Conservation (phyloP, 2,797 vertebrate genomes). For the Loris lydekkerianus region DNA sequence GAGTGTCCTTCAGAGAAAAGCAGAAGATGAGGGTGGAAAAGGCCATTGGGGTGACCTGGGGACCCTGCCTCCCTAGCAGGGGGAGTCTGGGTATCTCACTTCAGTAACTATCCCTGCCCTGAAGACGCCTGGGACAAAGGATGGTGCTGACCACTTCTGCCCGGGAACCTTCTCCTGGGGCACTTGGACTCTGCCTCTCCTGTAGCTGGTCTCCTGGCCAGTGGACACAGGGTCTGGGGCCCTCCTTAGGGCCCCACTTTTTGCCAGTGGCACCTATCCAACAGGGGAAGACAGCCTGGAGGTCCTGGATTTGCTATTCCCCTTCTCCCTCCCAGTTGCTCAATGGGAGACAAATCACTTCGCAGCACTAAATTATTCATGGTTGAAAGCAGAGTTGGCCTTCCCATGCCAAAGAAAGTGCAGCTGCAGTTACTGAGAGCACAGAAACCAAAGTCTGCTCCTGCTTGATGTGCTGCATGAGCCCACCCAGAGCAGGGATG, state of each 20-base stretch:
- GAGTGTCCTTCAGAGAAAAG: conserved; percentile 91
- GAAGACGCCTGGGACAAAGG: neutral
- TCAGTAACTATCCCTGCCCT: fast-evolving
- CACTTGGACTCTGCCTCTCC: neutral
- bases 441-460: too few species aligned
- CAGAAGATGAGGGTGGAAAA: neutral
- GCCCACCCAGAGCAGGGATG: neutral
- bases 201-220: neutral
- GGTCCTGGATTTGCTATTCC: neutral
- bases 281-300: neutral
- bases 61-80: too few species aligned
- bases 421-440: neutral
- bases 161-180: neutral
- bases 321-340: neutral
- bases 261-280: neutral
- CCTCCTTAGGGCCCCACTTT: neutral
- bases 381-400: neutral
- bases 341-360: neutral
- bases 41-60: fast-evolving
- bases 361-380: conserved; percentile 1
- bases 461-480: neutral
- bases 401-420: neutral
- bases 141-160: neutral
- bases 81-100: neutral
- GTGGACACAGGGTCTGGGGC: neutral